Evolutionary conservation across 2,113 vertebrate genomes (phyloP), one percentile per base, ranked within the genome.

Genomic region (Poeciliopsis prolifica): DNA sequence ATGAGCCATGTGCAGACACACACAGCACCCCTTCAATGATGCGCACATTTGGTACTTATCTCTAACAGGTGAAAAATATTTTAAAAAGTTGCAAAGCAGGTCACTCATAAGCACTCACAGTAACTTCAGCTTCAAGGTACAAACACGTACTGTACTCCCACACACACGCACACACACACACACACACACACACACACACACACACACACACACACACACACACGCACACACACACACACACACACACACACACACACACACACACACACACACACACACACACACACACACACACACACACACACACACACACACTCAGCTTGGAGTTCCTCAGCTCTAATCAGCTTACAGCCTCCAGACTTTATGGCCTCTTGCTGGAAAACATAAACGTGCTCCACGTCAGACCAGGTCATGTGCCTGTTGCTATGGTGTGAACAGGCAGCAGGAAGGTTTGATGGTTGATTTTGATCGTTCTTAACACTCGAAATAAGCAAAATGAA

Each of bases 301-400:
- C 30, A 30, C 30, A 30, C 30, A 30, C 35, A 67, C 1, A 14
- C 86, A 75, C 78, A 79, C 85, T 70, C 30, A 76, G 87, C 83
- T 82, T 76, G 79, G 68, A 88, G 88, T 88, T 89, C 74, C 81
- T 88, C 70, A 81, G 75, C 77, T 80, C 64, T 94, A 94, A 94
- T 88, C 92, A 84, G 90, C 93, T 93, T 93, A 93, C 61, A 71
- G 85, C 67, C 85, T 85, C 85, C 88, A 91, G 89, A 89, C 79
- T 77, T 71, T 24, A 44, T 62, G 78, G 81, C 69, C 79, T 63
- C 85, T 78, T 75, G 78, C 83, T 86, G 78, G 68, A 77, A 83
- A 86, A 86, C 65, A 83, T 61, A 82, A 73, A 78, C 67, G 63
- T 54, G 63, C 7, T 15, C 29, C 17, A 76, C 44, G 24, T 58